phyloP scores from a whole-genome alignment of 2,888 invertebrate genomes.

The Drosophila mercatorum region DNA sequence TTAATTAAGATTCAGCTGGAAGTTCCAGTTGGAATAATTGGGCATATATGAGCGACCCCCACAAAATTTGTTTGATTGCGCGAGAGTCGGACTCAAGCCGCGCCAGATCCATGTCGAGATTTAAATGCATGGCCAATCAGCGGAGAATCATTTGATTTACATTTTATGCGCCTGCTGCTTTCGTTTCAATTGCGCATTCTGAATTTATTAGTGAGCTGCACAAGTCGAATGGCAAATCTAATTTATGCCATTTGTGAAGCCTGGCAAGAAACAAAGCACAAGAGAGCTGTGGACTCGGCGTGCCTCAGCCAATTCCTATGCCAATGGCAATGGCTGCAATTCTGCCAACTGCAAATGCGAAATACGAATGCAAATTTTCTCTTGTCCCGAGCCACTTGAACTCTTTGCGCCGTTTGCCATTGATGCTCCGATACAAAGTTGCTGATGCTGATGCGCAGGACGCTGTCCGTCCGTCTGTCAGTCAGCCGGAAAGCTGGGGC shows the following conservation, averaged over 20 bases:
- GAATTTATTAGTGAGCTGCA: conserved; percentile 64
- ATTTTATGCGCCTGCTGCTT: conserved; percentile 64
- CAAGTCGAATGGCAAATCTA: conserved; percentile 62
- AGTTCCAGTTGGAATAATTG: conserved; percentile 32
- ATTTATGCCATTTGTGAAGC: conserved; percentile 63
- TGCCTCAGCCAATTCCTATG: conserved; percentile 27
- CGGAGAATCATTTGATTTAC: conserved; percentile 59
- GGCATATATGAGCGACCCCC: conserved; percentile 5
- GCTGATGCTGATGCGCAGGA: conserved; percentile 67
- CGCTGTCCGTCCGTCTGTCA: conserved; percentile 7
- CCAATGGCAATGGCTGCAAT: conserved; percentile 53
- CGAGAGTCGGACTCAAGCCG: conserved; percentile 20
- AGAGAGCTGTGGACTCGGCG: conserved; percentile 13
- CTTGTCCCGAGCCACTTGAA: conserved; percentile 57
- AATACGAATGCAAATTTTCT: conserved; percentile 60
- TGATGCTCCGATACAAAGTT: conserved; percentile 27
- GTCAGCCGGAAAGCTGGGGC: conserved; percentile 16
- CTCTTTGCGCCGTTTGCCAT: conserved; percentile 21
- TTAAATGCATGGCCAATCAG: conserved; percentile 42
- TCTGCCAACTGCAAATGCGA: conserved; percentile 18
- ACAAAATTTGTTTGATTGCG: conserved; percentile 37
- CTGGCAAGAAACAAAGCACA: conserved; percentile 31
- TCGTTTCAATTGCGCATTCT: conserved; percentile 64
- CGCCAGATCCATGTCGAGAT: conserved; percentile 11
- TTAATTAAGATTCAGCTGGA: background rate